phyloP scores from a whole-genome alignment of 2,113 vertebrate genomes.

The Cariama cristata region DNA sequence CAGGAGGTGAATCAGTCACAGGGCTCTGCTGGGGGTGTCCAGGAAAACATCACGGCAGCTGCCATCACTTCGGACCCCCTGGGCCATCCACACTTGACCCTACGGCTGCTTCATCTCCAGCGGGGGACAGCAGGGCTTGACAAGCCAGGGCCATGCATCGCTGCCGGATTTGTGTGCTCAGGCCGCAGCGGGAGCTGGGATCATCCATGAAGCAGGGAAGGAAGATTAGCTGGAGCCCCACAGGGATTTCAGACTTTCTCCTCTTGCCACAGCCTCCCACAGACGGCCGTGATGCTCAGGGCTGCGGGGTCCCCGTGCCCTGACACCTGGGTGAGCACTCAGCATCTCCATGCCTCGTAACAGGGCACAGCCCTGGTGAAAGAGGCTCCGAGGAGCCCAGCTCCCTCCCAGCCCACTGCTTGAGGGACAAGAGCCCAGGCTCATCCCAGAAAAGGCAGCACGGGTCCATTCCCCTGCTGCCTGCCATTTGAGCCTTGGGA shows the following conservation, averaged over 20 bases:
- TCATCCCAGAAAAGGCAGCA: neutral
- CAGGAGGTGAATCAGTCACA: conserved; percentile 55
- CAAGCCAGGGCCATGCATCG: neutral
- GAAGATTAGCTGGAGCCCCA: neutral
- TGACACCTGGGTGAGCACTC: neutral
- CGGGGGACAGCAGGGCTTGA: neutral
- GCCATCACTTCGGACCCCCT: neutral
- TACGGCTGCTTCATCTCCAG: neutral
- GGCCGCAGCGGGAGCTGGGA: neutral
- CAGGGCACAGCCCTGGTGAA: neutral
- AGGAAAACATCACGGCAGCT: neutral
- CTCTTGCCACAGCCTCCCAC: neutral
- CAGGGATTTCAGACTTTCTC: conserved; percentile 34
- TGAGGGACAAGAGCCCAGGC: neutral
- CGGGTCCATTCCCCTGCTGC: neutral
- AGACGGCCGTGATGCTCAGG: neutral
- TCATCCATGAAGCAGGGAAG: neutral
- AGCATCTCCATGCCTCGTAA: neutral
- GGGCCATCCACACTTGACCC: neutral
- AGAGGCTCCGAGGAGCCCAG: neutral
- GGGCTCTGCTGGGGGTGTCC: conserved; percentile 43
- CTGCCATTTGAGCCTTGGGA: neutral
- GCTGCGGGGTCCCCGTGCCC: neutral
- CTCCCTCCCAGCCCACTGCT: accelerated
- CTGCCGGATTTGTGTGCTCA: neutral